Base-by-base conservation (phyloP, 2,113 vertebrate species). In the Pomatostomus ruficeps region DNA sequence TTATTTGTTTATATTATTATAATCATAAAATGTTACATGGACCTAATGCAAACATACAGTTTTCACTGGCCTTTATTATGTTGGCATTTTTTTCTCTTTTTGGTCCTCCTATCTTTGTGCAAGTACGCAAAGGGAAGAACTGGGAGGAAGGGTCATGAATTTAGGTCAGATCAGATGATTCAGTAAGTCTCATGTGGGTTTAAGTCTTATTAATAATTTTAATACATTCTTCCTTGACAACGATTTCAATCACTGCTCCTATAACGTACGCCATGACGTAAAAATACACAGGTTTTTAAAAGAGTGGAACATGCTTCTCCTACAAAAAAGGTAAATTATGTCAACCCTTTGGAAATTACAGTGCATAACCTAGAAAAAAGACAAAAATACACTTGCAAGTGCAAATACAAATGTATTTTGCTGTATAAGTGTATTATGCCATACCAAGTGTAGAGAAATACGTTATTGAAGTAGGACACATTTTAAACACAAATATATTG, bases 81-180 rank as follows among this genome's bases (percentile, higher is more conserved):
- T 70, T 82, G 84, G 8, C 31, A 62, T 57, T 85, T 94, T 75
- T 70, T 91, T 82, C 73, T 70, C 49, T 70, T 61, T 70, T 55
- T 45, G 0, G 61, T 70, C 74, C 52, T 95, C 63, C 46, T 88
- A 22, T 76, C 55, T 84, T 73, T 95, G 75, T 95, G 45, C 58
- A 76, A 93, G 70, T 70, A 57, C 51, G 74, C 24, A n/a, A 91
- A 93, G 65, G 62, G 36, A 91, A 96, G 63, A 91, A 93, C 73
- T 93, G 72, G 61, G 72, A 97, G 78, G 52, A 90, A 86, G 88
- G 95, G 94, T 97, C 95, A 97, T 89, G 89, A 96, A 97, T 97
- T 93, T 97, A 97, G 97, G 97, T 96, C 96, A 96, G 67, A 91
- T 82, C 65, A 79, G 95, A 97, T 93, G 90, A 97, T 95, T 95